Evolutionary conservation across 2,888 invertebrate genomes (phyloP), one percentile per base, ranked within the genome.

Genomic region (Ichneumoninae sp.): DNA sequence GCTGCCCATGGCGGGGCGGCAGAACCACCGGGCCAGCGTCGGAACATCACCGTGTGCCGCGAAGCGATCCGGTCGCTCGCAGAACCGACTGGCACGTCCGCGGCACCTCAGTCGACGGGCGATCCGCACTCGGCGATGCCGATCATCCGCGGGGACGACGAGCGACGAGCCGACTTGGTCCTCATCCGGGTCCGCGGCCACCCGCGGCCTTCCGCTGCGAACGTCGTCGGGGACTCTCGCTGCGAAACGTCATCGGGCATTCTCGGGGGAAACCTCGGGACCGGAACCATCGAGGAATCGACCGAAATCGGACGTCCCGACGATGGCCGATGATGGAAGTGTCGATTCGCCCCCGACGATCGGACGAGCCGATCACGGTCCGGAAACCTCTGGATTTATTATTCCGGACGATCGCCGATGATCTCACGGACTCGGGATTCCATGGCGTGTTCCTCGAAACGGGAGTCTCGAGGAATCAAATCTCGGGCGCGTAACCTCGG

Each of bases 11-110:
- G 89, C 90, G 90, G 88, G 88, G 88, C 83, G 86, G n/a, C 74
- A 88, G 88, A 88, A 88, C 88, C 90, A 90, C 82, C 87, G 80
- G 88, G 89, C 87, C 85, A 86, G 87, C 87, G 88, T 83, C 77
- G 83, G 87, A 87, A 83, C 88, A 81, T 76, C 86, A 78, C 78
- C 81, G 44, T 83, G 88, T 85, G 85, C 87, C 10, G 88, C 88
- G 86, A 87, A 87, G 68, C 74, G 84, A 73, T 89, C 88, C 88
- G 89, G 87, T 87, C 89, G 87, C 73, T 78, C 22, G 50, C 81
- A 26, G 26, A 68, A 66, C 50, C 81, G 70, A 57, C 74, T 71
- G 79, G 54, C 69, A 54, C 57, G 69, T 77, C 68, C 68, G 54
- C 50, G 82, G 36, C 40, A 80, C 60, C 74, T 85, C 85, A 85